Evolutionary conservation across 2,888 invertebrate genomes (phyloP).

Genomic region (Exocentrus adspersus): DNA sequence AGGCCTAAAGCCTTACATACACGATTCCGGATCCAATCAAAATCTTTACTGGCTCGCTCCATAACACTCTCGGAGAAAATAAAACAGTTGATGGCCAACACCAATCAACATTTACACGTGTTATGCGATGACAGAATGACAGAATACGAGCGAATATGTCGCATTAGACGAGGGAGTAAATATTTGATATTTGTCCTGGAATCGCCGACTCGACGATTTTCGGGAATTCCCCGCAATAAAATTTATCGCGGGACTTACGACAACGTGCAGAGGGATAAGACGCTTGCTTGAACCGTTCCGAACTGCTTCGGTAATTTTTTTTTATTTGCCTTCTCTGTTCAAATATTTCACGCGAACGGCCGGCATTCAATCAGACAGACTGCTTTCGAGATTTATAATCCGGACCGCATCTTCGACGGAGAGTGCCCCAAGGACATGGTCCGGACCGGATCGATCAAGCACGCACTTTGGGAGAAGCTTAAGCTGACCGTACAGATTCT

Average conservation of each 20-base stretch:
- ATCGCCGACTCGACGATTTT: slow-evolving; percentile 34
- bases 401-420: not conserved
- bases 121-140: slow-evolving; percentile 50
- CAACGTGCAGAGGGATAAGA: not conserved
- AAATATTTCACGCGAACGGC: too few species aligned
- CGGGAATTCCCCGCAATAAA: slow-evolving; percentile 7
- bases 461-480: too few species aligned
- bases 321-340: too few species aligned
- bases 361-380: not conserved
- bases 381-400: not conserved
- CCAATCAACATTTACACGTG: slow-evolving; percentile 64
- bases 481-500: too few species aligned
- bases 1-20: too few species aligned
- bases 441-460: not conserved
- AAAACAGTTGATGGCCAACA: slow-evolving; percentile 61
- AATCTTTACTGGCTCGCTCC: slow-evolving; percentile 46
- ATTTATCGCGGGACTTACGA: not conserved
- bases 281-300: too few species aligned
- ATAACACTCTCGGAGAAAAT: slow-evolving; percentile 52
- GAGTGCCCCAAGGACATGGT: not conserved
- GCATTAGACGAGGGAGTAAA: slow-evolving; percentile 54
- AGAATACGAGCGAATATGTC: slow-evolving; percentile 55
- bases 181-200: slow-evolving; percentile 49
- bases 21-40: too few species aligned
- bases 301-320: too few species aligned